Base-by-base conservation (phyloP, 2,888 invertebrate genomes). In the Mayetiola destructor region DNA sequence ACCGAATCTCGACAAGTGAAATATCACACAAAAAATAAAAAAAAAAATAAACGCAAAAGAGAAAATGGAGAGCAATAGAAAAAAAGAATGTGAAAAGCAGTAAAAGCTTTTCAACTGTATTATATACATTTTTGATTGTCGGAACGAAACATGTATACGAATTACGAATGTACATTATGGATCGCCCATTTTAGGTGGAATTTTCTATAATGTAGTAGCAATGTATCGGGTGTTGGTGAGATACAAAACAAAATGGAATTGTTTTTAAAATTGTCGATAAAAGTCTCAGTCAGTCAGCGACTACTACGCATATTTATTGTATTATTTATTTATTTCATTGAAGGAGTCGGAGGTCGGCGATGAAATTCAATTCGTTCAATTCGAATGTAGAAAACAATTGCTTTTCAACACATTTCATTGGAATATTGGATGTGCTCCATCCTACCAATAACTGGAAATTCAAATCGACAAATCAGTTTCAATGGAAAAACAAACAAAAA, bases 381-480 rank as follows among this genome's bases (percentile, higher is more conserved):
- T 48, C 48, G 48, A 48, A 48, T 27, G 27, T 48, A 27, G 48
- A 48, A 48, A 48, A 48, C 48, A 48, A 48, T 27, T 48, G 48
- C 48, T 48, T 48, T 48, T 48, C 48, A 27, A 27, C 23, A 23
- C 23, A 48, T 48, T 48, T 48, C 48, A 48, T 48, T 48, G 48
- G 48, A 48, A 37, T 3, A 5, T 27, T 9, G 2, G 1, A 48
- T 12, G 8, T 37, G 5, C 37, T 12, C 14, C n/a, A n/a, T n/a
- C 27, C 27, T 48, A 2, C n/a, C 27, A 27, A n/a, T n/a, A 14
- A 14, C n/a, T 36, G 5, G 18, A 39, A 39, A 48, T 48, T 48
- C 29, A 48, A 48, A 48, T 48, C 48, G 48, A 48, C 27, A 27
- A 48, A 48, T 48, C 48, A 27, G 16, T 16, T 48, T 21, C n/a